Percentiles rank a stretch among this genome's conserved stretches.
Evolutionary conservation across 2,797 vertebrate genomes (phyloP).

Genomic region (Somateria mollissima): DNA sequence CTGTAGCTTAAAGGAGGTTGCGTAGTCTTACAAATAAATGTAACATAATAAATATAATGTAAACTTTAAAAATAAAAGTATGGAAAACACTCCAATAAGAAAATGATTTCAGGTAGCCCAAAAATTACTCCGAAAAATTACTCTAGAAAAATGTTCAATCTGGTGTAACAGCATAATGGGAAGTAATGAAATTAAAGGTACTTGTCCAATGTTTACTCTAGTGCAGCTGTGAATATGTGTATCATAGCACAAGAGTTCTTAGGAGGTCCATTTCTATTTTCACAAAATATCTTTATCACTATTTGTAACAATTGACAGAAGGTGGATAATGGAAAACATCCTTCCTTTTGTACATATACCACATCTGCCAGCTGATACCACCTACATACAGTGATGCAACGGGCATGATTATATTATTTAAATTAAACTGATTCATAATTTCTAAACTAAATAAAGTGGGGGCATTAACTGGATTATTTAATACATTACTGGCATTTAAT

Average conservation of each 20-base stretch:
- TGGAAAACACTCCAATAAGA: neutral
- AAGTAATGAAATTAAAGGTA: neutral
- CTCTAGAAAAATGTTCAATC: neutral
- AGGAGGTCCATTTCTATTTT: neutral
- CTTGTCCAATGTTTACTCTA: neutral
- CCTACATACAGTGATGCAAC: accelerated
- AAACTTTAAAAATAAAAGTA: neutral
- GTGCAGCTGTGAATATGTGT: neutral
- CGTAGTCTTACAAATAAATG: no score
- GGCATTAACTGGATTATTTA: neutral
- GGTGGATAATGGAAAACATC: neutral
- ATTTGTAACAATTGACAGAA: neutral
- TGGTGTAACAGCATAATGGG: no score
- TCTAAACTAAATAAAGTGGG: neutral
- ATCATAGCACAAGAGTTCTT: neutral
- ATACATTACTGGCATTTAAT: neutral
- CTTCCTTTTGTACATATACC: neutral
- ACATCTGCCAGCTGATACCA: neutral
- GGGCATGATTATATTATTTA: neutral
- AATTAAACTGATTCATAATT: neutral
- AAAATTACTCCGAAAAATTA: neutral
- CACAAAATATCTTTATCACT: neutral
- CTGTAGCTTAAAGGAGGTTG: neutral
- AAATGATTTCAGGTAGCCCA: neutral
- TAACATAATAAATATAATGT: neutral